phyloP scores from a whole-genome alignment of 2,797 vertebrate species.

The Masticophis lateralis region DNA sequence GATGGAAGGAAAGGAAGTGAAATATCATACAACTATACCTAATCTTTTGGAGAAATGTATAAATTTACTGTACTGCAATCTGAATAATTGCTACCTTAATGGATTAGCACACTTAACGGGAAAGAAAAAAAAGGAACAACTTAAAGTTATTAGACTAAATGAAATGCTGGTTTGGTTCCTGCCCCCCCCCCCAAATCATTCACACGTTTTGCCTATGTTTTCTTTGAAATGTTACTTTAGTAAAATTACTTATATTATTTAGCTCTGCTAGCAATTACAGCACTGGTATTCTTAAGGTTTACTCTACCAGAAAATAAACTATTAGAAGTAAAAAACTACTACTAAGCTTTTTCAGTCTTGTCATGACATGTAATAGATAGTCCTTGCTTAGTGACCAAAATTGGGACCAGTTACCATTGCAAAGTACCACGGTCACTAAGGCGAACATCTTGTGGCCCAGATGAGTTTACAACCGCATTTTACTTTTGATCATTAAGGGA shows the following conservation, averaged over 20 bases:
- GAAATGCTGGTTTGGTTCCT: neutral
- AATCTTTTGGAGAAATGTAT: neutral
- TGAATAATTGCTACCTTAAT: neutral
- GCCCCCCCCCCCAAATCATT: rapidly evolving
- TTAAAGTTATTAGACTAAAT: neutral
- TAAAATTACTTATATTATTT: neutral
- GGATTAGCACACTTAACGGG: neutral
- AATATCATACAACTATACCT: neutral
- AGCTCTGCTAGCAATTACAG: neutral
- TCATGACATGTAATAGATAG: neutral
- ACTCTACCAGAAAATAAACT: neutral
- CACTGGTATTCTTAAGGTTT: neutral
- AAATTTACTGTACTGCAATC: neutral
- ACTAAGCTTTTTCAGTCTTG: neutral
- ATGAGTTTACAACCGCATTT: neutral
- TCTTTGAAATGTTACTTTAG: neutral
- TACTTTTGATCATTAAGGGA: neutral
- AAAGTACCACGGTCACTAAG: neutral
- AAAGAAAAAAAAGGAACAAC: neutral
- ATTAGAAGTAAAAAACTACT: neutral
- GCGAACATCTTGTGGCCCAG: neutral
- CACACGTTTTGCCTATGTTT: neutral
- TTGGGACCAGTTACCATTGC: neutral
- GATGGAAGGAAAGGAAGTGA: neutral
- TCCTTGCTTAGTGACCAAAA: neutral